Evolutionary conservation across 2,797 vertebrate species (phyloP).

Genomic region (Acridotheres tristis): DNA sequence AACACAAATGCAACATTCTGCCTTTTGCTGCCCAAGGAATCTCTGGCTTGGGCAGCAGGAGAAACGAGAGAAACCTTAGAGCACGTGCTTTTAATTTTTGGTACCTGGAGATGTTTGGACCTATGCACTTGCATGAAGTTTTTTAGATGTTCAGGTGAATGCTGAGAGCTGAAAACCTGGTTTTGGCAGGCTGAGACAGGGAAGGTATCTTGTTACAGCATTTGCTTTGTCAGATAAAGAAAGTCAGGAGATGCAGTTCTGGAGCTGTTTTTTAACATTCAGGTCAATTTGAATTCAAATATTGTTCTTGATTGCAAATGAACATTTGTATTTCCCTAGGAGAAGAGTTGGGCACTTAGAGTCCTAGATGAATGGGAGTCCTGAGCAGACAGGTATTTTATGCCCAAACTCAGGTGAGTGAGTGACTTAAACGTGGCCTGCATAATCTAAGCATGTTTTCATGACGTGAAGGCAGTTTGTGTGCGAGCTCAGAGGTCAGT

Average conservation of each 20-base stretch:
- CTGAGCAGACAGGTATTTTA: background rate
- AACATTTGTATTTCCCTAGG: background rate
- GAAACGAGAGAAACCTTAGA: background rate
- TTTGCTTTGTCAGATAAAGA: background rate
- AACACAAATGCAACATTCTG: background rate
- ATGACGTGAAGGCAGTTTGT: background rate
- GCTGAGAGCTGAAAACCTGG: background rate
- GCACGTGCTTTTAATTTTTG: fast-evolving
- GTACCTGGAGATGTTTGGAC: background rate
- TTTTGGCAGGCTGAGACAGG: background rate
- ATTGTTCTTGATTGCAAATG: background rate
- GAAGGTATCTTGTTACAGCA: background rate
- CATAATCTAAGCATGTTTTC: background rate
- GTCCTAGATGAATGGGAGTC: background rate
- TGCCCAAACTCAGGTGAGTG: background rate
- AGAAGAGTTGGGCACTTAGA: background rate
- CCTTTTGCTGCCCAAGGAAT: background rate
- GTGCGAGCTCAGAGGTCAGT: background rate
- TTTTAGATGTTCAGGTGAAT: background rate
- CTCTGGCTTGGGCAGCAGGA: background rate
- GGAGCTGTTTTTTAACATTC: background rate
- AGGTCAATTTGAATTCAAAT: background rate
- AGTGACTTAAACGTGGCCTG: background rate
- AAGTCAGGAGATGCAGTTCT: background rate
- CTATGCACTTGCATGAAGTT: background rate